Evolutionary conservation across 1,140 invertebrate genomes (phyloP).

Genomic region (Brachionus sp.): DNA sequence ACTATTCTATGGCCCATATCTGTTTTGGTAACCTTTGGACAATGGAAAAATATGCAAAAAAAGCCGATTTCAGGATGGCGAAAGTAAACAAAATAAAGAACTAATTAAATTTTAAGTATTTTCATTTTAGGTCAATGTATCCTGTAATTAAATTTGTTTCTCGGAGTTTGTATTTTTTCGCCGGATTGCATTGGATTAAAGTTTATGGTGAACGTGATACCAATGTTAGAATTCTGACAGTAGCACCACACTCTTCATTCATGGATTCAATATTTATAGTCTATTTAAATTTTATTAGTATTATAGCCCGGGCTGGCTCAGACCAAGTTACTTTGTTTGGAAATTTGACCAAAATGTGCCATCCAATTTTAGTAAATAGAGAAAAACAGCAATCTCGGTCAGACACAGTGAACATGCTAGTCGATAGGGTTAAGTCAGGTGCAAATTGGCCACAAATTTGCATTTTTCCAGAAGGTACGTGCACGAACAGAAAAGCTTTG

Average conservation of each 20-base stretch:
- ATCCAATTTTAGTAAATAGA: slow-evolving; percentile 86
- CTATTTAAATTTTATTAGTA: slow-evolving; percentile 72
- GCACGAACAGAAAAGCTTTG: slow-evolving; percentile 84
- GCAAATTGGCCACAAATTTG: slow-evolving; percentile 77
- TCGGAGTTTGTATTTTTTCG: slow-evolving; percentile 52
- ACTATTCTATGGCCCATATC: slow-evolving; percentile 17
- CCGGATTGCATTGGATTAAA: slow-evolving; percentile 70
- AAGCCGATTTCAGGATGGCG: slow-evolving; percentile 30
- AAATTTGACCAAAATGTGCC: slow-evolving; percentile 86
- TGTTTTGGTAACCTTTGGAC: background rate
- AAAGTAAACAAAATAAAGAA: background rate
- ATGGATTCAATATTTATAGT: slow-evolving; percentile 80
- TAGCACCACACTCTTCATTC: slow-evolving; percentile 84
- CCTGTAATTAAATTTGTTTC: background rate
- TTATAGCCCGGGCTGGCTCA: slow-evolving; percentile 74
- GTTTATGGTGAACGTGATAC: slow-evolving; percentile 68
- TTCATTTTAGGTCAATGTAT: slow-evolving; percentile 29
- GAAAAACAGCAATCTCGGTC: slow-evolving; percentile 85
- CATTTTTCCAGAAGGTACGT: slow-evolving; percentile 89
- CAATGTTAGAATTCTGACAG: slow-evolving; percentile 76
- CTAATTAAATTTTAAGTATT: background rate
- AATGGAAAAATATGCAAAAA: slow-evolving; percentile 7
- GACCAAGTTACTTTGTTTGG: slow-evolving; percentile 73
- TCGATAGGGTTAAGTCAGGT: slow-evolving; percentile 76
- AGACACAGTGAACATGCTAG: slow-evolving; percentile 84